Conservation (phyloP, 1,140 invertebrate species). For the Bilobella aurantiaca region DNA sequence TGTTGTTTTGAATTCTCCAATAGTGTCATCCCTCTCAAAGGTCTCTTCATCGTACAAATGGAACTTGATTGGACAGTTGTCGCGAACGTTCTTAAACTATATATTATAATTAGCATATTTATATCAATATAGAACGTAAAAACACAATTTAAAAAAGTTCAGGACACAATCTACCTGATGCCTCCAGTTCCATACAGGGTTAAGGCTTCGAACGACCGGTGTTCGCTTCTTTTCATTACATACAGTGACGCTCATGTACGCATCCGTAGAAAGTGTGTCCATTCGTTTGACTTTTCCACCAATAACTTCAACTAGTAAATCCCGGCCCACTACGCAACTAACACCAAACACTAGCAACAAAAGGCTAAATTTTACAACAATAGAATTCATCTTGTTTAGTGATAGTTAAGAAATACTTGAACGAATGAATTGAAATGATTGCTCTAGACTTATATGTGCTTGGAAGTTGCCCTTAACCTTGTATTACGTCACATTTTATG, state of each 20-base stretch:
- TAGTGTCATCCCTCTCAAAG: background rate
- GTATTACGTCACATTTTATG: too few species aligned
- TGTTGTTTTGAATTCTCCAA: background rate
- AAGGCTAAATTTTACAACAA: background rate
- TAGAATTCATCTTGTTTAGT: background rate
- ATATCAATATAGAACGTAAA: too few species aligned
- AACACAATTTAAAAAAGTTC: too few species aligned
- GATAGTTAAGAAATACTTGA: too few species aligned
- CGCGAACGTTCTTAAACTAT: background rate
- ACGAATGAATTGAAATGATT: too few species aligned
- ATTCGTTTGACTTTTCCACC: background rate
- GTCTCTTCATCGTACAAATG: slow-evolving; percentile 1
- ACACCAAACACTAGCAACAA: background rate
- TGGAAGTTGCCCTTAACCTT: too few species aligned
- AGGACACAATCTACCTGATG: too few species aligned
- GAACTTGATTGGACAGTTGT: background rate
- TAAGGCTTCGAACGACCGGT: background rate
- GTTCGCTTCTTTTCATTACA: background rate
- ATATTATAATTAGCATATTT: too few species aligned
- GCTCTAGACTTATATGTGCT: too few species aligned
- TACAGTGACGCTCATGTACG: background rate
- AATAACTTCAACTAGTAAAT: background rate
- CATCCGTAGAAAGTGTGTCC: background rate
- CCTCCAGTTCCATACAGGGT: slow-evolving; percentile 5
- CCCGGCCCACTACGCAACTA: background rate